Evolutionary conservation across 2,888 invertebrate genomes (phyloP), one percentile per base, ranked within the genome.

Genomic region (Drosophila subsilvestris): DNA sequence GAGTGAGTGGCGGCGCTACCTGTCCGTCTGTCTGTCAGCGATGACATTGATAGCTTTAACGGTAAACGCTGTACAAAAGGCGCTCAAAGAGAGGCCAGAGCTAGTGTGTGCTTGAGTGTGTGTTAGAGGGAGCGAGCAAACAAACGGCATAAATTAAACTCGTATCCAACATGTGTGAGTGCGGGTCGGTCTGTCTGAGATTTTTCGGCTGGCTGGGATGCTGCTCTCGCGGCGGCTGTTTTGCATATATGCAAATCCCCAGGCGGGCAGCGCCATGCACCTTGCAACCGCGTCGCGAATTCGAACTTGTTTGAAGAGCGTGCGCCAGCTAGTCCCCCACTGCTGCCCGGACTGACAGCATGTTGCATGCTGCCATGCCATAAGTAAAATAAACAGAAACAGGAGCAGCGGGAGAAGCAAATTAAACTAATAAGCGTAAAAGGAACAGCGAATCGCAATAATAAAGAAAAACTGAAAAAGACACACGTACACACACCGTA

Each of bases 371-470:
- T 83, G 88, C 59, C 53, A 67, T 37, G 22, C 22, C 22, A 22
- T 22, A 22, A 22, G 22, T 3, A 22, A 22, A 62, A 71, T 49
- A 48, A 62, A 43, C 50, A 43, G 53, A 60, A 47, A 37, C 84
- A 70, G 79, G 73, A 79, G 73, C 78, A 47, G 47, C 59, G 63
- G 48, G 70, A 69, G 76, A 79, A 88, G 86, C 86, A 83, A 88
- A 83, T 83, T 83, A 88, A 83, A 82, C 88, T 83, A 83, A 86
- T 83, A 83, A 88, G 78, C 88, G 76, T 74, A 78, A 86, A 79
- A 80, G 80, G 59, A 88, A 80, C 83, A 76, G 62, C 80, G 70
- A 80, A 70, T 63, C 69, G 79, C 62, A 79, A 69, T 74, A 79
- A 81, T 79, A 82, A 82, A 79, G 77, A 69, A 79, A 79, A 63